These are phyloP conservation scores for Microcebus ravelobensis DNA, from an alignment of 2,113 vertebrate species.

Conservation along the genomic window DNA sequence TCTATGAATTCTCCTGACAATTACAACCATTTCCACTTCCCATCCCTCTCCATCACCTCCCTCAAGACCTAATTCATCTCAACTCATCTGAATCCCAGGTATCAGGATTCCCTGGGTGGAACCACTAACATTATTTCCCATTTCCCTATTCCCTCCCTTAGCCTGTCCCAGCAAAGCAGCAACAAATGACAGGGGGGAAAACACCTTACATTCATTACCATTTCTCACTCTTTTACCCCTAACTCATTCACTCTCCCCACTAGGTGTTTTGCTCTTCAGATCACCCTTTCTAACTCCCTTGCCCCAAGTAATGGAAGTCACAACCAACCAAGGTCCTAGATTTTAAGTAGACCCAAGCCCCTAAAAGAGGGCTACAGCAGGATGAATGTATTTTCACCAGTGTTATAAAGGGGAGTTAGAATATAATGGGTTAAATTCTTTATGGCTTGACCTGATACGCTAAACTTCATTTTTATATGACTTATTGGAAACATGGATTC, in stretches of 20 bases:
- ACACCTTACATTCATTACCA: not conserved
- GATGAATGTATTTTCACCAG: not conserved
- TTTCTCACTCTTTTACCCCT: not conserved
- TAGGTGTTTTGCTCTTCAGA: not conserved
- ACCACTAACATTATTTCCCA: not conserved
- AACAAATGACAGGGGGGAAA: not conserved
- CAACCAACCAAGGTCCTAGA: not conserved
- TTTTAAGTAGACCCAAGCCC: not conserved
- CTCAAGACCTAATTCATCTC: not conserved
- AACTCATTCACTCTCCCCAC: not conserved
- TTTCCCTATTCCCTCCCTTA: not conserved
- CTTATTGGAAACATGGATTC: not conserved
- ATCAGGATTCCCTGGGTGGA: not conserved
- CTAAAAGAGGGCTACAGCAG: not conserved
- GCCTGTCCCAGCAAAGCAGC: not conserved
- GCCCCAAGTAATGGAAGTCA: not conserved
- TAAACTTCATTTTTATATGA: constrained; percentile 35
- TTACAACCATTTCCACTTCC: not conserved
- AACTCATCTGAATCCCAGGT: not conserved
- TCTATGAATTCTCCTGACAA: constrained; percentile 35
- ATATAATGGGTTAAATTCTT: constrained; percentile 16
- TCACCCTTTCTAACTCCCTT: not conserved
- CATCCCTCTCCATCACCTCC: not conserved
- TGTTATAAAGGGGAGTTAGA: not conserved
- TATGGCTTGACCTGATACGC: not conserved